Conservation (phyloP, 2,888 invertebrate genomes). For the Hypselothyrea guttata region DNA sequence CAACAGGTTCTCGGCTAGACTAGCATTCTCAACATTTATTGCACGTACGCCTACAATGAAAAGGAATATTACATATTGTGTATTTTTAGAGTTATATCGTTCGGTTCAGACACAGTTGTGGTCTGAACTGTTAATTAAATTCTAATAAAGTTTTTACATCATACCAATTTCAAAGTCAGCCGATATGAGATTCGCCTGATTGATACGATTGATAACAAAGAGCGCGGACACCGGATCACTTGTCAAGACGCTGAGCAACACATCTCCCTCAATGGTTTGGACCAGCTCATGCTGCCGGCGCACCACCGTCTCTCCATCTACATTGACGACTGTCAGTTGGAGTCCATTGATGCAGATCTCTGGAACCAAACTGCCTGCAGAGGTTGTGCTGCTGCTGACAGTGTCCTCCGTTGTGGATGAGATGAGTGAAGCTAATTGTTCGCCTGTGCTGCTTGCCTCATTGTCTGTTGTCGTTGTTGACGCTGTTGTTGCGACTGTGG, state of each 20-base stretch:
- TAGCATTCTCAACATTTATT: slow-evolving; percentile 70
- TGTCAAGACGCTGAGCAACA: slow-evolving; percentile 80
- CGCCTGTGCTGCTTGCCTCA: slow-evolving; percentile 23
- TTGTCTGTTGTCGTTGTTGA: slow-evolving; percentile 28
- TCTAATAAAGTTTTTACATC: not conserved
- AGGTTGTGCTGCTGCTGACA: slow-evolving; percentile 42
- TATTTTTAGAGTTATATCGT: no score
- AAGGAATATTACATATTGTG: no score
- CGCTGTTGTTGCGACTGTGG: slow-evolving; percentile 5
- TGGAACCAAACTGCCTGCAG: slow-evolving; percentile 58
- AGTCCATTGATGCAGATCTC: slow-evolving; percentile 80
- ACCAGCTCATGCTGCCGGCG: slow-evolving; percentile 73
- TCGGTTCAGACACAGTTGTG: no score
- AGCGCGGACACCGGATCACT: slow-evolving; percentile 79
- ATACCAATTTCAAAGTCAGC: slow-evolving; percentile 81
- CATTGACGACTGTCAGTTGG: slow-evolving; percentile 48
- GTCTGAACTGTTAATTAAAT: not conserved
- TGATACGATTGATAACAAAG: slow-evolving; percentile 81
- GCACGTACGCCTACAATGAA: slow-evolving; percentile 76
- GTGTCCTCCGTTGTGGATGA: slow-evolving; percentile 62
- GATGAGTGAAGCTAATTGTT: slow-evolving; percentile 50
- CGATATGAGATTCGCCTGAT: slow-evolving; percentile 78
- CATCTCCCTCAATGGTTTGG: slow-evolving; percentile 80
- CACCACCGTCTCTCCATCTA: slow-evolving; percentile 50
- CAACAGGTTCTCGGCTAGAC: slow-evolving; percentile 77